Evolutionary conservation across 2,113 vertebrate genomes (phyloP).

Genomic region (Okapia johnstoni): DNA sequence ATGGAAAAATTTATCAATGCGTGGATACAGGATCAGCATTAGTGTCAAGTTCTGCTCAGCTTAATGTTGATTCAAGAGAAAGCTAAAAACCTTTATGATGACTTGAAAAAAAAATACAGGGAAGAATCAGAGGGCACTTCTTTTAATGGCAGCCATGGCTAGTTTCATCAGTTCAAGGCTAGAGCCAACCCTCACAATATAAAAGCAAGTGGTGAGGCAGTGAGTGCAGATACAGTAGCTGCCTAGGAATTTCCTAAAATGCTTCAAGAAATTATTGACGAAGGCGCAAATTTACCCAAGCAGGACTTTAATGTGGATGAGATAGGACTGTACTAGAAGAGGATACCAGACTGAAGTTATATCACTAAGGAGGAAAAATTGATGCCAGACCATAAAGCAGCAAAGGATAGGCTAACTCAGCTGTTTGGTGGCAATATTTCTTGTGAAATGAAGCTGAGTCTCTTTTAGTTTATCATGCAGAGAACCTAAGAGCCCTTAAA

Average conservation of each 20-base stretch:
- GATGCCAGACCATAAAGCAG: neutral
- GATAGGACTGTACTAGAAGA: neutral
- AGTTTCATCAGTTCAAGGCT: neutral
- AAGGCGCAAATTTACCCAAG: neutral
- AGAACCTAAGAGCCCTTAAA: neutral
- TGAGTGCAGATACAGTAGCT: neutral
- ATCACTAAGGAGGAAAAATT: neutral
- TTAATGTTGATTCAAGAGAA: neutral
- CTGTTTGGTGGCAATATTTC: neutral
- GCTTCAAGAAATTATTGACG: neutral
- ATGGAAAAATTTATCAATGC: neutral
- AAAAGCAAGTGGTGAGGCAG: neutral
- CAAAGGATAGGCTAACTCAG: neutral
- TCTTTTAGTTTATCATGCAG: neutral
- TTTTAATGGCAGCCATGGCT: neutral
- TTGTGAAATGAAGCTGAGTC: neutral
- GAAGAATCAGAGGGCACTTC: neutral
- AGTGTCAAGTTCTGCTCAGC: neutral
- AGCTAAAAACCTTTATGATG: neutral
- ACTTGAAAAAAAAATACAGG: neutral
- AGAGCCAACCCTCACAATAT: neutral
- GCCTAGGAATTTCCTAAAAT: neutral
- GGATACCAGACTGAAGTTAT: neutral
- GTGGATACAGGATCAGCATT: neutral
- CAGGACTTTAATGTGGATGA: neutral